phyloP scores from a whole-genome alignment of 1,140 invertebrate genomes.

The Phymorhynchus buccinoides region DNA sequence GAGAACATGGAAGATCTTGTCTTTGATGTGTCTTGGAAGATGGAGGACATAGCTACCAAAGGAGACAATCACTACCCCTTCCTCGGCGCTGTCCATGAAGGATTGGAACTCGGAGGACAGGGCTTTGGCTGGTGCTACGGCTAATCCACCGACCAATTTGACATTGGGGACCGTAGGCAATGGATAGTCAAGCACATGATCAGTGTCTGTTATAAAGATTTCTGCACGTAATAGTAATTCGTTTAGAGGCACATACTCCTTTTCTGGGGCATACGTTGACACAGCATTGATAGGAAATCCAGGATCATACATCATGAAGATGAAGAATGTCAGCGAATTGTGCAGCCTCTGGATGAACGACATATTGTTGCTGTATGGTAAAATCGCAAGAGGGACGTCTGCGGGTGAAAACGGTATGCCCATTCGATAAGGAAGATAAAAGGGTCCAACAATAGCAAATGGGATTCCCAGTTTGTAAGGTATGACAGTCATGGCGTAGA shows the following conservation, averaged over 20 bases:
- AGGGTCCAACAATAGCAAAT: slow-evolving; percentile 29
- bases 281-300: not conserved
- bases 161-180: slow-evolving; percentile 48
- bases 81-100: too few relatives aligned
- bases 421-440: not conserved
- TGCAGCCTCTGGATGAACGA: slow-evolving; percentile 36
- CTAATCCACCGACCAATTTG: slow-evolving; percentile 44
- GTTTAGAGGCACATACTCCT: slow-evolving; percentile 15
- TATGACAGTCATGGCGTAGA: slow-evolving; percentile 28
- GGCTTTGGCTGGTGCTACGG: slow-evolving; percentile 8
- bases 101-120: too few relatives aligned
- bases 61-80: too few relatives aligned
- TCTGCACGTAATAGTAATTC: slow-evolving; percentile 22
- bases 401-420: slow-evolving; percentile 24
- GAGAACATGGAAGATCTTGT: slow-evolving; percentile 43
- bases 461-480: slow-evolving; percentile 44
- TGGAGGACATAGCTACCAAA: too few relatives aligned
- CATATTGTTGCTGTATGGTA: slow-evolving; percentile 29
- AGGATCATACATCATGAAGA: too few relatives aligned
- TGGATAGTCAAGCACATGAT: slow-evolving; percentile 47
- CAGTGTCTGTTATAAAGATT: slow-evolving; percentile 42
- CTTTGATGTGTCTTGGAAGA: slow-evolving; percentile 28
- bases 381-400: not conserved
- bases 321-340: slow-evolving; percentile 1
- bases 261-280: slow-evolving; percentile 30